Conservation (phyloP, 2,113 vertebrate genomes). For the Scartelaos histophorus region DNA sequence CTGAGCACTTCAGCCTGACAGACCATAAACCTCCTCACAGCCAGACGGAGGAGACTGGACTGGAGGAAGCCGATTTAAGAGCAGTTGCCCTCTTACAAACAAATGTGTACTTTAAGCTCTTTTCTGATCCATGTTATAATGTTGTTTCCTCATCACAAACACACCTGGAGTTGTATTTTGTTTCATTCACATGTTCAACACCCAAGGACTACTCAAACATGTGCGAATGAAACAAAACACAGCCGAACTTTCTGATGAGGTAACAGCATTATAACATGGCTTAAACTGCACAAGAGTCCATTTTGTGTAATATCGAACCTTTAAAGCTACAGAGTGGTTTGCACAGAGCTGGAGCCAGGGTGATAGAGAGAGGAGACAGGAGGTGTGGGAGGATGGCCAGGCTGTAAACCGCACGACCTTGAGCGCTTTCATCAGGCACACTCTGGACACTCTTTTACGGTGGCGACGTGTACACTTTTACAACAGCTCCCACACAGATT, state of each 20-base stretch:
- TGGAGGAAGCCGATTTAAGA: not conserved
- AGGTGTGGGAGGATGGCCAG: not conserved
- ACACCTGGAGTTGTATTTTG: too few species aligned
- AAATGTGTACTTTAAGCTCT: too few species aligned
- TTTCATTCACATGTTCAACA: too few species aligned
- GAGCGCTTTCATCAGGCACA: conserved; percentile 38
- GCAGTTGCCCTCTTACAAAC: too few species aligned
- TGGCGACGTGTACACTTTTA: conserved; percentile 4
- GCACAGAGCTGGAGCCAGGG: conserved; percentile 18
- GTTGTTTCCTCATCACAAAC: too few species aligned
- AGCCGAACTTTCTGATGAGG: too few species aligned
- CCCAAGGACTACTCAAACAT: too few species aligned
- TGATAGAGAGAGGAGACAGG: conserved; percentile 13
- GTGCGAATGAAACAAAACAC: too few species aligned
- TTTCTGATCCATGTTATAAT: too few species aligned
- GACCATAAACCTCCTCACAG: conserved; percentile 61
- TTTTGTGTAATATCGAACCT: too few species aligned
- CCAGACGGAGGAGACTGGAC: not conserved
- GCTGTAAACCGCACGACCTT: conserved; percentile 56
- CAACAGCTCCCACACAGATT: not conserved
- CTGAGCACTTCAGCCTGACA: conserved; percentile 66
- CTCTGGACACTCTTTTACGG: conserved; percentile 21
- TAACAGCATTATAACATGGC: too few species aligned
- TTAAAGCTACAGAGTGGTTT: not conserved
- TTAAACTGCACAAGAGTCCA: too few species aligned